phyloP scores from a whole-genome alignment of 2,888 invertebrate genomes.

The Sisyra terminalis region DNA sequence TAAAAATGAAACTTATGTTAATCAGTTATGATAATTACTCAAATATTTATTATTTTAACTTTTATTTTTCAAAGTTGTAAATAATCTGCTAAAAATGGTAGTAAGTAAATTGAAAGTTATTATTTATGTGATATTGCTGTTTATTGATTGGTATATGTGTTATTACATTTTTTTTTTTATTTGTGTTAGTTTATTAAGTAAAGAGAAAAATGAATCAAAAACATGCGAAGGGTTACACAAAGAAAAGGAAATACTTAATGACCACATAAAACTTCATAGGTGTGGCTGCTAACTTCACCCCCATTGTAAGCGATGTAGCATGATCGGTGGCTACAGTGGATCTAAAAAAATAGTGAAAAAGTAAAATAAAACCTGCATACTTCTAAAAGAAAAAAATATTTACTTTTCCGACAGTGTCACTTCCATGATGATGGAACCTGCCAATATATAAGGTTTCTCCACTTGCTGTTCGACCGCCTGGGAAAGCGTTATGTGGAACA shows the following conservation, averaged over 20 bases:
- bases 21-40: no score
- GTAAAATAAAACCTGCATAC: neutral
- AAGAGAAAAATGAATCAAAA: no score
- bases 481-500: constrained; percentile 36
- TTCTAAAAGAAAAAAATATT: neutral
- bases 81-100: no score
- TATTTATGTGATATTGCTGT: no score
- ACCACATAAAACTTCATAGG: constrained; percentile 51
- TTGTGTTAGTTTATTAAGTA: no score
- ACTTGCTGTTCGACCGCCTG: constrained; percentile 30
- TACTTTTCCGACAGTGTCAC: constrained; percentile 38
- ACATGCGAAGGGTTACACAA: no score
- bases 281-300: constrained; percentile 40
- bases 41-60: no score
- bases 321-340: constrained; percentile 43
- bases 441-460: constrained; percentile 38
- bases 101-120: no score
- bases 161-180: no score
- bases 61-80: no score
- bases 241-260: constrained; percentile 18
- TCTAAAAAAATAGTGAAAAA: constrained; percentile 26
- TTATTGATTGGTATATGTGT: no score
- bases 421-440: constrained; percentile 34
- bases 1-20: no score
- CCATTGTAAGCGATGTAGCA: constrained; percentile 53